Conservation (phyloP, 2,797 vertebrate species). For the Gambelia wislizenii region DNA sequence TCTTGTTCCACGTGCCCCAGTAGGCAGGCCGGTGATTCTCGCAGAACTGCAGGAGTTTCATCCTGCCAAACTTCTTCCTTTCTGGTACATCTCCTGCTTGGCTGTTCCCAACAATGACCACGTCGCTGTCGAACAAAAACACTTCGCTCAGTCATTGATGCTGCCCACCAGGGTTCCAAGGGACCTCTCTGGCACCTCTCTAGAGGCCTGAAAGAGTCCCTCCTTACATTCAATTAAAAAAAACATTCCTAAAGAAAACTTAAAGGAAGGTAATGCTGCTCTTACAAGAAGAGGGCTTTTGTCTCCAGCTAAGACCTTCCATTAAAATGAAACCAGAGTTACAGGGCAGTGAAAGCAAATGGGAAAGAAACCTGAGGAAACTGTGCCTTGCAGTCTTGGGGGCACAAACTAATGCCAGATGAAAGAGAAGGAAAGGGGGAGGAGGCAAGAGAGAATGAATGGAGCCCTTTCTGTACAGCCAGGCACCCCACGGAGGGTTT, state of each 20-base stretch:
- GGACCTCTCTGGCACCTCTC: no score
- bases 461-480: neutral
- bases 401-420: neutral
- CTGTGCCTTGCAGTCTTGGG: neutral
- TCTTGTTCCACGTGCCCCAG: conserved; percentile 97
- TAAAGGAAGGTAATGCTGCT: neutral
- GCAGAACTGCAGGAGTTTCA: conserved; percentile 95
- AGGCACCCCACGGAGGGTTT: neutral
- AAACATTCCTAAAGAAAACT: neutral
- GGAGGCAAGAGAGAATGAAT: neutral
- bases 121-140: conserved; percentile 76
- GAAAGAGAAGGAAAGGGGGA: no score
- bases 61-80: conserved; percentile 85
- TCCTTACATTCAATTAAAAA: neutral
- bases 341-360: neutral
- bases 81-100: conserved; percentile 81
- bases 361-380: neutral
- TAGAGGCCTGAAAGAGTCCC: rapidly evolving
- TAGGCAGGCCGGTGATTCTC: conserved; percentile 97
- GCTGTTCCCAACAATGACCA: conserved; percentile 80
- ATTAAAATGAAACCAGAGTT: neutral
- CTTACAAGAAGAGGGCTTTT: neutral
- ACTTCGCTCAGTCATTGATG: rapidly evolving
- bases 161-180: rapidly evolving
- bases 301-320: neutral